Evolutionary conservation across 2,888 invertebrate genomes (phyloP).

Genomic region (Brachyopa scutellaris): DNA sequence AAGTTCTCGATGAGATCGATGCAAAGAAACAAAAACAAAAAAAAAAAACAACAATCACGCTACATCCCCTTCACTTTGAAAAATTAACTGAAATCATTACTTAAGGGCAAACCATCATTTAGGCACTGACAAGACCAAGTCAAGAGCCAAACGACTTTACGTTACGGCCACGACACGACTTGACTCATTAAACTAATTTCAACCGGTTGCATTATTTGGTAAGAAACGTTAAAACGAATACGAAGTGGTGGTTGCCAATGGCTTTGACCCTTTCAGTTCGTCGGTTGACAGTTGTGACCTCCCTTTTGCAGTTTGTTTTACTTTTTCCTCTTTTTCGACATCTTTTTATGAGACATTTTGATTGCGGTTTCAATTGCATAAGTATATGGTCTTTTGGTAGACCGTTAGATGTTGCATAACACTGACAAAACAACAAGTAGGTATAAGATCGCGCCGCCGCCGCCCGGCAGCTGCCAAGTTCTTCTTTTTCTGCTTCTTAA

Average conservation of each 20-base stretch:
- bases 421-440: constrained; percentile 23
- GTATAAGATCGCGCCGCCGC: no score
- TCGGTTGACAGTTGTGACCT: constrained; percentile 58
- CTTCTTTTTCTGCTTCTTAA: no score
- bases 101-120: constrained; percentile 62
- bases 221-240: constrained; percentile 16
- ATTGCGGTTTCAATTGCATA: constrained; percentile 55
- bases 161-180: constrained; percentile 43
- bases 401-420: constrained; percentile 28
- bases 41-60: constrained; percentile 48
- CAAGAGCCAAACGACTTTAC: constrained; percentile 23
- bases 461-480: constrained; percentile 31
- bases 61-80: constrained; percentile 65
- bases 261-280: constrained; percentile 64
- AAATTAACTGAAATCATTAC: constrained; percentile 51
- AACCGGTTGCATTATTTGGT: constrained; percentile 42
- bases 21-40: no score
- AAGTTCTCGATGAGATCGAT: constrained; percentile 52
- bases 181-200: constrained; percentile 64
- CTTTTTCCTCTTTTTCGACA: neutral
- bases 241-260: constrained; percentile 68
- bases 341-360: constrained; percentile 46
- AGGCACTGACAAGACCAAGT: constrained; percentile 17
- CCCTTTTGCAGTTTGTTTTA: constrained; percentile 12
- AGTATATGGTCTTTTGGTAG: constrained; percentile 28